Evolutionary conservation across 2,888 invertebrate genomes (phyloP).

Genomic region (Vesta saturnalis): DNA sequence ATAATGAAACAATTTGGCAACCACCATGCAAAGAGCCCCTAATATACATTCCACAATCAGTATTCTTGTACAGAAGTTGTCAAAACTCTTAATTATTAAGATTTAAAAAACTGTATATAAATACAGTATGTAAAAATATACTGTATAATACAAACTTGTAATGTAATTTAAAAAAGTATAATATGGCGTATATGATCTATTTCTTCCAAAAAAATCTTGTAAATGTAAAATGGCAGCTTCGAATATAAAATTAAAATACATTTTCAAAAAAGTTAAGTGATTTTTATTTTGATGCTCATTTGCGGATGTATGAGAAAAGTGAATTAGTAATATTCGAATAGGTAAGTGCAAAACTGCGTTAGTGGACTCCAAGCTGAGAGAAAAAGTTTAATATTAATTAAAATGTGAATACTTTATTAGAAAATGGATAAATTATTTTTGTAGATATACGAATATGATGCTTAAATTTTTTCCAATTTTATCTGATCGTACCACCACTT

Average conservation of each 20-base stretch:
- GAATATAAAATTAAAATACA: slow-evolving; percentile 32
- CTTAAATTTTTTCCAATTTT: no score
- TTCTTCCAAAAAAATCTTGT: slow-evolving; percentile 26
- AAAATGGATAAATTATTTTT: no score
- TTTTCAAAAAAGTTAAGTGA: slow-evolving; percentile 18
- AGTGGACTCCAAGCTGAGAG: no score
- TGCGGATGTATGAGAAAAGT: not conserved
- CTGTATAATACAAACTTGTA: slow-evolving; percentile 21
- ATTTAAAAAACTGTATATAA: slow-evolving; percentile 24
- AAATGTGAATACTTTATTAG: no score
- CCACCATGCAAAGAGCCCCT: slow-evolving; percentile 17
- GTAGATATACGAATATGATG: no score
- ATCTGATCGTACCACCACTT: no score
- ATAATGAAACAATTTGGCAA: not conserved
- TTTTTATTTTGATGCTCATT: slow-evolving; percentile 7
- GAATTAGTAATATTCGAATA: no score
- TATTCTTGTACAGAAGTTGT: slow-evolving; percentile 55
- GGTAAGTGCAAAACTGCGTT: no score
- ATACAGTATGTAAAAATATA: slow-evolving; percentile 21
- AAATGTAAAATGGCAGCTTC: slow-evolving; percentile 37
- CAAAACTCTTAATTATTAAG: slow-evolving; percentile 32
- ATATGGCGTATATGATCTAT: slow-evolving; percentile 20
- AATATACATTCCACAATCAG: slow-evolving; percentile 58
- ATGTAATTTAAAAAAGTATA: no score
- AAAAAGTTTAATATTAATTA: no score